These are phyloP conservation scores for Ctenicera cuprea DNA, from an alignment of 2,888 invertebrate genomes.

Conservation along the genomic window DNA sequence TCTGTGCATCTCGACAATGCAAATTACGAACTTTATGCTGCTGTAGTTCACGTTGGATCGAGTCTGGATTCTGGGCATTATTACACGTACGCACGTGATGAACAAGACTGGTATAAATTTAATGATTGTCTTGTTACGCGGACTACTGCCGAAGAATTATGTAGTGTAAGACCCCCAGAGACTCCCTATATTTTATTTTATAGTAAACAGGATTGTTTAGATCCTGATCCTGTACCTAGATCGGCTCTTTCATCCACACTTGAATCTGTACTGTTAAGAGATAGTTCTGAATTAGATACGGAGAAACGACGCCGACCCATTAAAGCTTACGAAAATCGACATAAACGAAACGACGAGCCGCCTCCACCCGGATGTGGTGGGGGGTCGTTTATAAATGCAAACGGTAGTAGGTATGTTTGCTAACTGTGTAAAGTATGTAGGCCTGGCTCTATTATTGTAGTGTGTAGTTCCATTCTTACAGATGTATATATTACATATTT, in stretches of 20 bases:
- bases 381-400: constrained; percentile 66
- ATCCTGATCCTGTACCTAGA: constrained; percentile 65
- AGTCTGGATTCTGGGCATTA: constrained; percentile 92
- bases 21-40: constrained; percentile 85
- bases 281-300: constrained; percentile 65
- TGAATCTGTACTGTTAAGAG: constrained; percentile 65
- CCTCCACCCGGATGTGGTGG: constrained; percentile 75
- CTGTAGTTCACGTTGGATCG: constrained; percentile 89
- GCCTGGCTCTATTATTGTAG: constrained; percentile 33
- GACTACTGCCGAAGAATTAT: constrained; percentile 78
- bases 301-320: constrained; percentile 62
- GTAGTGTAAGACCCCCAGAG: constrained; percentile 80
- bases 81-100: constrained; percentile 86
- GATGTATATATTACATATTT: constrained; percentile 45
- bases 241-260: constrained; percentile 63
- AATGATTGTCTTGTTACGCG: constrained; percentile 85
- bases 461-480: constrained; percentile 32
- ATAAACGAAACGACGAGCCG: constrained; percentile 73
- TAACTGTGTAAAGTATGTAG: constrained; percentile 58
- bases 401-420: constrained; percentile 69
- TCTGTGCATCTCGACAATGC: constrained; percentile 75
- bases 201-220: constrained; percentile 69
- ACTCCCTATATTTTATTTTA: constrained; percentile 92
- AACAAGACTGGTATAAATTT: constrained; percentile 84
- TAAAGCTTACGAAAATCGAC: constrained; percentile 61